phyloP scores from a whole-genome alignment of 2,888 invertebrate genomes.

The Auanema sp. region DNA sequence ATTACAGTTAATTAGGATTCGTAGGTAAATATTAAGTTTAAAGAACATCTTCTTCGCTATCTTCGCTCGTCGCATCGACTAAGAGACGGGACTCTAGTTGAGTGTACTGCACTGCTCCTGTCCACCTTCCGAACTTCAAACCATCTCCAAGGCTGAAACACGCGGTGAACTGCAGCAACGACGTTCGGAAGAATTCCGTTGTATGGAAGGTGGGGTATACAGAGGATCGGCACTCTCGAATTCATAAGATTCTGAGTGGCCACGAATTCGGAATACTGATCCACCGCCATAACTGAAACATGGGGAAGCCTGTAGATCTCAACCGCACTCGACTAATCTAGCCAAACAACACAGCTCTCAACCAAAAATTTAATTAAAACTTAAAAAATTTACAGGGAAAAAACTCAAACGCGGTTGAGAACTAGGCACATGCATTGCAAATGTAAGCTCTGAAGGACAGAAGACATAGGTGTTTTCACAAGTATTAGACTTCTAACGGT shows the following conservation, averaged over 20 bases:
- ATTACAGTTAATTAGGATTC: too few relatives aligned
- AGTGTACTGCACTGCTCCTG: slow-evolving; percentile 13
- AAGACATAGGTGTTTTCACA: slow-evolving; percentile 3
- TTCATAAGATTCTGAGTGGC: slow-evolving; percentile 25
- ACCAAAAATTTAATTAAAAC: too few relatives aligned
- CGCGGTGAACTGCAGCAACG: slow-evolving; percentile 18
- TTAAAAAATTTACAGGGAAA: neutral
- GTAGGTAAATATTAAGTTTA: too few relatives aligned
- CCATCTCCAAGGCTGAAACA: slow-evolving; percentile 48
- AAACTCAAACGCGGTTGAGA: slow-evolving; percentile 8
- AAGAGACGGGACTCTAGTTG: slow-evolving; percentile 17
- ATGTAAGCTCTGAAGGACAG: neutral
- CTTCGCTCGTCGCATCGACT: slow-evolving; percentile 12
- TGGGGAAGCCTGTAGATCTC: slow-evolving; percentile 8
- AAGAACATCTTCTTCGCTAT: neutral
- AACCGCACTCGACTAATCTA: too few relatives aligned
- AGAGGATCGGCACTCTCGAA: slow-evolving; percentile 14
- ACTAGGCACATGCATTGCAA: neutral
- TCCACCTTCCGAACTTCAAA: slow-evolving; percentile 38
- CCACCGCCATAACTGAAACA: slow-evolving; percentile 21
- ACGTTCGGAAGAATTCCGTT: neutral
- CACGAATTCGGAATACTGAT: slow-evolving; percentile 15
- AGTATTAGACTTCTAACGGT: neutral
- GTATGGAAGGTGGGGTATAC: neutral
- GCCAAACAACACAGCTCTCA: too few relatives aligned